Conservation (phyloP, 1,140 invertebrate species). For the Brevipalpus yothersi region DNA sequence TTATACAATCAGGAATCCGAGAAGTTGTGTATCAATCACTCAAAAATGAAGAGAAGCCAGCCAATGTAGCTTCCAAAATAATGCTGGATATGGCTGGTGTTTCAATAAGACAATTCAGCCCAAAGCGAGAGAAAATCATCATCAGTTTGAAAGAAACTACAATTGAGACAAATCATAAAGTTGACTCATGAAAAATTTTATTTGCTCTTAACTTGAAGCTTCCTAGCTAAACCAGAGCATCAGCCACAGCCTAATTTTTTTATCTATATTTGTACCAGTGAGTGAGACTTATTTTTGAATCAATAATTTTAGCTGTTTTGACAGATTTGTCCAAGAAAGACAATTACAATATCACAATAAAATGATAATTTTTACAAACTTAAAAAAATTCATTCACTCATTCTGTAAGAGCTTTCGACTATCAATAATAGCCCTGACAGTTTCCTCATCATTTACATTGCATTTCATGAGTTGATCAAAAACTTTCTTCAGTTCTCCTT, state of each 20-base stretch:
- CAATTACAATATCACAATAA: background rate
- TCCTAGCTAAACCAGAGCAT: too few species aligned
- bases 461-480: background rate
- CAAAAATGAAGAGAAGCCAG: conserved; percentile 39
- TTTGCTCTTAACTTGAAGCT: too few species aligned
- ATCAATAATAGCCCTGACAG: background rate
- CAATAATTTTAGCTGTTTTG: too few species aligned
- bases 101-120: background rate
- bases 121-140: conserved; percentile 1
- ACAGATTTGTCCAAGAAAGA: too few species aligned
- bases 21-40: conserved; percentile 53
- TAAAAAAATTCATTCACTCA: background rate
- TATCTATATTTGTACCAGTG: too few species aligned
- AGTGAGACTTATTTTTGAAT: too few species aligned
- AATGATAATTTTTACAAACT: background rate
- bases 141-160: background rate
- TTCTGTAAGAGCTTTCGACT: background rate
- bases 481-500: background rate
- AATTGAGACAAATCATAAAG: background rate
- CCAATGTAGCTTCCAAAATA: conserved; percentile 39
- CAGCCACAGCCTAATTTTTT: too few species aligned
- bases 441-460: background rate
- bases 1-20: conserved; percentile 75
- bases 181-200: too few species aligned
- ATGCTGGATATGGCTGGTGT: background rate